These are phyloP conservation scores for Dolichotis patagonum DNA, from an alignment of 2,113 vertebrate genomes.

Conservation along the genomic window DNA sequence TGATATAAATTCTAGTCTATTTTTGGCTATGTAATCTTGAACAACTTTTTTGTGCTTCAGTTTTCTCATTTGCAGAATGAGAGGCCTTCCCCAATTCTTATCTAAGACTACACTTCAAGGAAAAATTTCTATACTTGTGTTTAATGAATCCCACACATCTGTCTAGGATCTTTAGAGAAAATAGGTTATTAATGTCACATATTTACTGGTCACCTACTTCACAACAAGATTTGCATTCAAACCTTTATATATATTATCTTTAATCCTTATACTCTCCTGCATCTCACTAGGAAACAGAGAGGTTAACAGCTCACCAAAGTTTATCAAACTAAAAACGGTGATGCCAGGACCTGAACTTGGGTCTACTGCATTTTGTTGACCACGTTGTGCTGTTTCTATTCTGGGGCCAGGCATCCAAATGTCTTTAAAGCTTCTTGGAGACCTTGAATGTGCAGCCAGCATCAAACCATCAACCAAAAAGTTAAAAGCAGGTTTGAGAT, in stretches of 20 bases:
- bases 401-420: neutral
- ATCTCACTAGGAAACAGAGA: neutral
- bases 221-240: neutral
- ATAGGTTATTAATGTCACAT: neutral
- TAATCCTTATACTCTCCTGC: neutral
- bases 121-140: neutral
- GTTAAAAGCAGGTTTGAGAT: neutral
- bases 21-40: neutral
- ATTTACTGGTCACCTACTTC: neutral
- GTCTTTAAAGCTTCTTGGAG: neutral
- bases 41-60: neutral
- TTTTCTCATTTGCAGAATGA: constrained; percentile 10
- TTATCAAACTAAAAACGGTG: neutral
- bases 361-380: neutral
- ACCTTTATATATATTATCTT: neutral
- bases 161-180: constrained; percentile 24
- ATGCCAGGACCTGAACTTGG: neutral
- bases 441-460: neutral
- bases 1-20: neutral
- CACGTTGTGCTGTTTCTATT: neutral
- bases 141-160: neutral
- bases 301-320: neutral
- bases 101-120: neutral
- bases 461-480: neutral
- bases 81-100: neutral